A percentile compares a stretch with the other conserved stretches of the same genome.
phyloP scores from a whole-genome alignment of 2,113 vertebrate genomes.

The Martes martes region DNA sequence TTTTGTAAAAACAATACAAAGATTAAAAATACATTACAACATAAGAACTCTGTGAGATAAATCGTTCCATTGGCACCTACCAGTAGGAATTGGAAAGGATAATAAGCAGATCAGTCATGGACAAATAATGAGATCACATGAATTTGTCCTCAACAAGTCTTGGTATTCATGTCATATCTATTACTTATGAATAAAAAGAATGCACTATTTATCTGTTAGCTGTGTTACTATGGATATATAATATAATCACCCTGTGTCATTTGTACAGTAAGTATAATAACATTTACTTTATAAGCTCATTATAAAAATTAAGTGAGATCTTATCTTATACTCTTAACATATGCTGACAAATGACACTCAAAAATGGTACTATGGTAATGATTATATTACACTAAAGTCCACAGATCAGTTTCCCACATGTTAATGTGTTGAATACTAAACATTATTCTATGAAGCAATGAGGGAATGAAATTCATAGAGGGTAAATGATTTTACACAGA shows the following conservation, averaged over 20 bases:
- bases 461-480: not conserved
- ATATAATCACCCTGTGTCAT: not conserved
- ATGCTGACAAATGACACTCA: not conserved
- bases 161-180: not conserved
- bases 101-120: not conserved
- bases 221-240: not conserved
- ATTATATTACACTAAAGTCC: not conserved
- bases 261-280: not conserved
- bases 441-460: not conserved
- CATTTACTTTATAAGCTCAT: not conserved
- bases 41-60: not conserved
- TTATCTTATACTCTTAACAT: not conserved
- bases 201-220: not conserved
- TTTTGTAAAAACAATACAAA: conserved; percentile 15
- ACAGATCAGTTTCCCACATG: not conserved
- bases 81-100: not conserved
- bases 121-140: not conserved
- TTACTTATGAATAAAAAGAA: not conserved
- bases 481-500: not conserved
- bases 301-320: not conserved
- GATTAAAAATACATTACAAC: not conserved
- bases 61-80: not conserved
- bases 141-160: not conserved
- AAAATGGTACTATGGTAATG: not conserved
- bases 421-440: not conserved